Percentiles rank a stretch among this genome's conserved stretches.
phyloP scores from a whole-genome alignment of 2,888 invertebrate genomes.

The Tanytarsus gracilentus region DNA sequence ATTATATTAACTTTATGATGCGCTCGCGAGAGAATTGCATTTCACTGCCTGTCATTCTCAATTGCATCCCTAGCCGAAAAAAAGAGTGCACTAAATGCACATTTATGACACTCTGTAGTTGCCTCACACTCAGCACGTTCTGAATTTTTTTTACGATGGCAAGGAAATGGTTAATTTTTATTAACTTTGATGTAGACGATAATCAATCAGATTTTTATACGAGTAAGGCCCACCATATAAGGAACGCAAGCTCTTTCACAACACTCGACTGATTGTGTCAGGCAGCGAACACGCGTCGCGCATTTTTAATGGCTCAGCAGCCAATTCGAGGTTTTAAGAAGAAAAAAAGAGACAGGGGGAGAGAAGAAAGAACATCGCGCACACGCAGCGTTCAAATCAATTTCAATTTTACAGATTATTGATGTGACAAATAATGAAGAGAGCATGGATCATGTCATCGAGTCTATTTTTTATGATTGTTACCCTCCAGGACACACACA shows the following conservation, averaged over 20 bases:
- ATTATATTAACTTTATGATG: conserved; percentile 16
- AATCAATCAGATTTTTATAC: conserved; percentile 11
- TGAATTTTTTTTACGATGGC: not conserved
- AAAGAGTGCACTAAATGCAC: too few relatives aligned
- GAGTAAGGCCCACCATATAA: conserved; percentile 5
- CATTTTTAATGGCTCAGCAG: conserved; percentile 17
- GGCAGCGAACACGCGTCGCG: conserved; percentile 19
- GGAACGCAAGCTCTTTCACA: conserved; percentile 8
- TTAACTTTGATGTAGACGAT: conserved; percentile 20
- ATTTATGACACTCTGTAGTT: not conserved
- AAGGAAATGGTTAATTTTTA: conserved; percentile 28
- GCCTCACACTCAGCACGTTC: too few relatives aligned
- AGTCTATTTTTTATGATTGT: too few relatives aligned
- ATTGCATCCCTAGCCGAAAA: not conserved
- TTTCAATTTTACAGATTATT: conserved; percentile 15
- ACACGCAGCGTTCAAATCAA: conserved; percentile 10
- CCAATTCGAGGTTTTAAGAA: not conserved
- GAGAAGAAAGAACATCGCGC: not conserved
- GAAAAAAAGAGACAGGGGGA: conserved; percentile 5
- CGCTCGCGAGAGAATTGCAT: conserved; percentile 8
- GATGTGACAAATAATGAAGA: conserved; percentile 23
- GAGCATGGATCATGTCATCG: conserved; percentile 17
- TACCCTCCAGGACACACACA: too few relatives aligned
- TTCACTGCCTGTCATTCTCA: not conserved
- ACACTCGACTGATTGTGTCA: conserved; percentile 15